phyloP scores from a whole-genome alignment of 2,113 vertebrate species.

The Anolis sagrei region DNA sequence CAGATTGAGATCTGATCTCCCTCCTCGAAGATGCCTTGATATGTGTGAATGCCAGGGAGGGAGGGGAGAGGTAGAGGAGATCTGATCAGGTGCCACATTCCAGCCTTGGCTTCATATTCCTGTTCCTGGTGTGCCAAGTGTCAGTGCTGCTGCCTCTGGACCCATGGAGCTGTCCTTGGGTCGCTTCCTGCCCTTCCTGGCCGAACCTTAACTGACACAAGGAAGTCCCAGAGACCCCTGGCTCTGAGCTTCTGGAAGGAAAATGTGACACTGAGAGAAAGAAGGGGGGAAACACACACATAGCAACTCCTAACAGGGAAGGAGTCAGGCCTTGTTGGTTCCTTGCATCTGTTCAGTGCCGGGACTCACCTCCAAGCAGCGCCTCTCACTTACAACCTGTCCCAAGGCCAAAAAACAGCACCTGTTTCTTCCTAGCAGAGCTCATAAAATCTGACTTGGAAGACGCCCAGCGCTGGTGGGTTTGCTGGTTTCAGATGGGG shows the following conservation, averaged over 20 bases:
- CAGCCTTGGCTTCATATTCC: neutral
- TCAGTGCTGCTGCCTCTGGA: neutral
- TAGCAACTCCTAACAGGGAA: neutral
- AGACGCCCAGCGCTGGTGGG: neutral
- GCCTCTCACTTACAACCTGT: neutral
- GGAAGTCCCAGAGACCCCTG: neutral
- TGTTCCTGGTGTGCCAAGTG: neutral
- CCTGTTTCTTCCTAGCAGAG: neutral
- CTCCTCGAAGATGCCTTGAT: neutral
- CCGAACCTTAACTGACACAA: neutral
- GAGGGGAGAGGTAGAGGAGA: neutral
- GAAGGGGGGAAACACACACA: too few relatives aligned
- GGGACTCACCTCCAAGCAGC: neutral
- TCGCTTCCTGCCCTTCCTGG: neutral
- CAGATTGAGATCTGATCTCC: neutral
- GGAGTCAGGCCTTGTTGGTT: rapidly evolving
- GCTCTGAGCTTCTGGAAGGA: neutral
- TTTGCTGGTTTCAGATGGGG: neutral
- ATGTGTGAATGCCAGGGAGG: neutral
- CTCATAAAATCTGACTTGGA: neutral
- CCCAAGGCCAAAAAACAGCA: neutral
- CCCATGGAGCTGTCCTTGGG: too few relatives aligned
- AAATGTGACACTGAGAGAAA: rapidly evolving
- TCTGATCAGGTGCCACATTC: neutral
- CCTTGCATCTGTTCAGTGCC: neutral